A percentile compares a stretch with the other conserved stretches of the same genome.
phyloP scores from a whole-genome alignment of 2,113 vertebrate genomes.

The Hepsetus odoe region DNA sequence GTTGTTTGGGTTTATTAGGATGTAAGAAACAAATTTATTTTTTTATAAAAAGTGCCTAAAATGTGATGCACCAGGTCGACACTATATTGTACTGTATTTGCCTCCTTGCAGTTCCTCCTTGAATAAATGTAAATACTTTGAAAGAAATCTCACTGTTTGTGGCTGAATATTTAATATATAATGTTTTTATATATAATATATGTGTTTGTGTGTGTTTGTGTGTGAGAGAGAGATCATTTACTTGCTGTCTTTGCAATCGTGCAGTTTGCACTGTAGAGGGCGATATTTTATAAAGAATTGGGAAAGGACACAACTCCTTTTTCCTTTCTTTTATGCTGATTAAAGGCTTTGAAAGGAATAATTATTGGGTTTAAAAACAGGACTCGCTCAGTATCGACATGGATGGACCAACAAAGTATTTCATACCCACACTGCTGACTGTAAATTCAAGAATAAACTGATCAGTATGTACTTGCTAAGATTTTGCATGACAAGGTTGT shows the following conservation, averaged over 20 bases:
- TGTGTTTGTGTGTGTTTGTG: too few relatives aligned
- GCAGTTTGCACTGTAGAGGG: slow-evolving; percentile 30
- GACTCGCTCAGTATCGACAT: background rate
- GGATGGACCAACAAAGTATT: background rate
- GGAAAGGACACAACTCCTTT: background rate
- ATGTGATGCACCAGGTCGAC: slow-evolving; percentile 66
- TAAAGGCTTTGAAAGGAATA: background rate
- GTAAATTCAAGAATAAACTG: background rate
- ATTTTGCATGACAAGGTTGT: background rate
- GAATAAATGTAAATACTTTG: slow-evolving; percentile 72
- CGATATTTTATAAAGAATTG: slow-evolving; percentile 13
- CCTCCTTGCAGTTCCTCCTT: slow-evolving; percentile 60
- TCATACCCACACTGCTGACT: background rate
- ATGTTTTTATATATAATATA: too few relatives aligned
- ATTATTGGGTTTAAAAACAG: background rate
- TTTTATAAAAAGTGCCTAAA: slow-evolving; percentile 73
- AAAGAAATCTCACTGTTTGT: slow-evolving; percentile 17
- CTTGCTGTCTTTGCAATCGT: background rate
- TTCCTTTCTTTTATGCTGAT: background rate
- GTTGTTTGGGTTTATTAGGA: slow-evolving; percentile 42
- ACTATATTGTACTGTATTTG: slow-evolving; percentile 69
- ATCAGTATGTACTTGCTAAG: background rate
- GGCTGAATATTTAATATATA: background rate
- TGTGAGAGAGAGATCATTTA: too few relatives aligned
- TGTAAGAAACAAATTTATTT: slow-evolving; percentile 57